phyloP scores from a whole-genome alignment of 2,797 vertebrate genomes.

The Chrysolophus pictus region DNA sequence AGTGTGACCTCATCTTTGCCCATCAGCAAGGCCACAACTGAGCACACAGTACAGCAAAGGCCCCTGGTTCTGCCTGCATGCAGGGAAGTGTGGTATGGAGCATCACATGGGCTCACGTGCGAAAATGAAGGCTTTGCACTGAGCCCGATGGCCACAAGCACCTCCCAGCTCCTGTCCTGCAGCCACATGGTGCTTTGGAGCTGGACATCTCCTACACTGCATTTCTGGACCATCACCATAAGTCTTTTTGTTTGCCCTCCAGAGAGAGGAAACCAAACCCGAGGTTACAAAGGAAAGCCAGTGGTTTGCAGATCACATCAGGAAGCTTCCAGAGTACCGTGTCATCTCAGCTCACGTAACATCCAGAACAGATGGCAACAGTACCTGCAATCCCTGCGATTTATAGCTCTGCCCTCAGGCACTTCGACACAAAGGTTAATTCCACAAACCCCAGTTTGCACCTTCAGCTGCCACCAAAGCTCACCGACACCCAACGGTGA shows the following conservation, averaged over 20 bases:
- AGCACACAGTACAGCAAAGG: background rate
- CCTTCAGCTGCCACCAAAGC: background rate
- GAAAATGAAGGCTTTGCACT: background rate
- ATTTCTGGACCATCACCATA: background rate
- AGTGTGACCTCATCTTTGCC: background rate
- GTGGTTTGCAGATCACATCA: background rate
- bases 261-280: background rate
- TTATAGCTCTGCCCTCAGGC: background rate
- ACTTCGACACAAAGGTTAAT: background rate
- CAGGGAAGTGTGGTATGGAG: background rate
- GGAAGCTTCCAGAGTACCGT: background rate
- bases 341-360: background rate
- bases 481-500: accelerated
- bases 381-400: accelerated
- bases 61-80: background rate
- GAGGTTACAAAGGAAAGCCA: background rate
- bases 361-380: background rate
- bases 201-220: background rate
- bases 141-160: background rate
- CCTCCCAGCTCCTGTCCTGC: background rate
- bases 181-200: background rate
- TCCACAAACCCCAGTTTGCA: background rate
- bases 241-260: background rate
- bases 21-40: background rate
- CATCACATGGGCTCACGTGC: background rate